These are phyloP conservation scores for Abrostola triplasia DNA, from an alignment of 2,888 invertebrate genomes.

Conservation along the genomic window DNA sequence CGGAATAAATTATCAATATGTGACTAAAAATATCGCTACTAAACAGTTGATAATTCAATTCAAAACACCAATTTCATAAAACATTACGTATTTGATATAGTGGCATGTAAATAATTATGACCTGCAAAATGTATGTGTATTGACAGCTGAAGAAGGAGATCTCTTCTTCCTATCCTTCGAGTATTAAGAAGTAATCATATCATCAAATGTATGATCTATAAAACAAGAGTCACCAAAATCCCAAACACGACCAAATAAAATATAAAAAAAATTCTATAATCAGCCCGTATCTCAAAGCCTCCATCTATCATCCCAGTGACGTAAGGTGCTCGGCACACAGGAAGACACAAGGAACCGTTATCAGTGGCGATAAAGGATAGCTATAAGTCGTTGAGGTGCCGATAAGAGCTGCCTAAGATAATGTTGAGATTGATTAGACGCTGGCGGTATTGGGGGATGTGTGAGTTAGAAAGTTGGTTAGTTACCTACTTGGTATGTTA, in stretches of 20 bases:
- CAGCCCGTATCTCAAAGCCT: slow-evolving; percentile 16
- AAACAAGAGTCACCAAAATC: neutral
- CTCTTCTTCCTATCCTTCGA: too few relatives aligned
- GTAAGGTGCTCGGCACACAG: slow-evolving; percentile 37
- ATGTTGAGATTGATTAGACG: slow-evolving; percentile 31
- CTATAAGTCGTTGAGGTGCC: slow-evolving; percentile 47
- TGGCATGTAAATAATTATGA: too few relatives aligned
- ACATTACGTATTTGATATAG: too few relatives aligned
- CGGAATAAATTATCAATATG: too few relatives aligned
- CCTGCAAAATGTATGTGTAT: too few relatives aligned
- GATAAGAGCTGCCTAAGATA: slow-evolving; percentile 39
- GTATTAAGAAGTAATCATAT: too few relatives aligned
- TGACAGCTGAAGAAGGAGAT: too few relatives aligned
- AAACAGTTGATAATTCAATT: too few relatives aligned
- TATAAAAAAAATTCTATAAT: neutral
- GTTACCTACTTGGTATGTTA: too few relatives aligned
- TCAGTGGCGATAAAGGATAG: slow-evolving; percentile 36
- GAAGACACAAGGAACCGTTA: slow-evolving; percentile 38
- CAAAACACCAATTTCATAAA: too few relatives aligned
- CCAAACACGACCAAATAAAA: neutral
- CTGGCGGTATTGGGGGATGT: slow-evolving; percentile 11
- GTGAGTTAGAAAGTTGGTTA: neutral
- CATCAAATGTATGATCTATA: too few relatives aligned
- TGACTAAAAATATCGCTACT: too few relatives aligned
- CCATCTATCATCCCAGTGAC: slow-evolving; percentile 38